phyloP scores from a whole-genome alignment of 2,113 vertebrate species.

The Phyllopteryx taeniolatus region DNA sequence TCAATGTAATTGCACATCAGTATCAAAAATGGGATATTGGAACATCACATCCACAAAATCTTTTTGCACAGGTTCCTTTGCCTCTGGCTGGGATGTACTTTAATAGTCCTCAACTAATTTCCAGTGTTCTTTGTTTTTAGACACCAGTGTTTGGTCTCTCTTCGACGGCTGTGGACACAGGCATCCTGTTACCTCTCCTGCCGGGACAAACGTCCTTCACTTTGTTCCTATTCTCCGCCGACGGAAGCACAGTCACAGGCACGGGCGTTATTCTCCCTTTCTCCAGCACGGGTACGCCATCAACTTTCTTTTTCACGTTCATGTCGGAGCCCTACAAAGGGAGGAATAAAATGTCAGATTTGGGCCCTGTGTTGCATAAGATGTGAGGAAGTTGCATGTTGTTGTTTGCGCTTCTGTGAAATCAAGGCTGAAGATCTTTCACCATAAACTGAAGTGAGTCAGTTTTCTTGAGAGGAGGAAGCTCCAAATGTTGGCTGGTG shows the following conservation, averaged over 20 bases:
- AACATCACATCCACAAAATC: too few species aligned
- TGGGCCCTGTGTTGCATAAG: not conserved
- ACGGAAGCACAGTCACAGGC: conserved; percentile 61
- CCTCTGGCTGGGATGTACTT: too few species aligned
- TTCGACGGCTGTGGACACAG: conserved; percentile 73
- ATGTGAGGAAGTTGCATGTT: conserved; percentile 25
- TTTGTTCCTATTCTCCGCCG: conserved; percentile 75
- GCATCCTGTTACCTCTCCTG: conserved; percentile 78
- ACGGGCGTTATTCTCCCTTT: conserved; percentile 82
- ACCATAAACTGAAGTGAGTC: not conserved
- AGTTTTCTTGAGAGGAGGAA: conserved; percentile 2
- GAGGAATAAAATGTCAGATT: not conserved
- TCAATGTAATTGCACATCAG: too few species aligned
- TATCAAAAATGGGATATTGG: too few species aligned
- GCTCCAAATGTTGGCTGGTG: not conserved
- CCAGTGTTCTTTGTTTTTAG: conserved; percentile 43
- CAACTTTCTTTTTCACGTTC: not conserved
- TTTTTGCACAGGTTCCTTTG: too few species aligned
- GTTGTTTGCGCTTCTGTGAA: conserved; percentile 5
- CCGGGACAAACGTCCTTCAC: conserved; percentile 71
- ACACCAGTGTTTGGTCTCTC: conserved; percentile 60
- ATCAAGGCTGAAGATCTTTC: conserved; percentile 3
- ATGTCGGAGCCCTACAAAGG: not conserved
- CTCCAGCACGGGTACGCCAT: conserved; percentile 71
- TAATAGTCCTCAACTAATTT: not conserved